Base-by-base conservation (phyloP, 1,140 invertebrate species). In the Trichonephila inaurata region DNA sequence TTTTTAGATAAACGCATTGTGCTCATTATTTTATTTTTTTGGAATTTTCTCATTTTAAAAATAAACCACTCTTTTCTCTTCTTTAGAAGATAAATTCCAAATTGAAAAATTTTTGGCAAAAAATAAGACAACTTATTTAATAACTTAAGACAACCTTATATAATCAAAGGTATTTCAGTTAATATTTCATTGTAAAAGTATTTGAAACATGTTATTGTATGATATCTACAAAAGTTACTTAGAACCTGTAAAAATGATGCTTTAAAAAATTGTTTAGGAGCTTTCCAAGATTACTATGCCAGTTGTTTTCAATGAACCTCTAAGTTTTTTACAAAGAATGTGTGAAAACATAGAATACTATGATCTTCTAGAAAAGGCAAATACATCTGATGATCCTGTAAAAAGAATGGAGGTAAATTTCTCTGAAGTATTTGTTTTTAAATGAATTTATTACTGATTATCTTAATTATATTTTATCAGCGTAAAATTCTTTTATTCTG, bases 251-350 rank as follows among this genome's bases (percentile, higher is more conserved):
- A 14, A 40, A 40, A 40, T 18, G 18, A 77, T 69, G 6, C 10
- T 51, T 7, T 10, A 51, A 51, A 51, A 10, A 51, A 51, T 87
- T 89, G 83, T 72, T 40, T 95, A 96, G 96, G 99, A 99, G 96
- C 96, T 99, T 86, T 99, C 98, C 95, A 99, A 99, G 96, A 99
- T 99, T 95, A 98, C 98, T 14, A 99, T 99, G 98, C 99, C 99
- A 58, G 98, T 99, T 66, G 97, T 98, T 85, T 99, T 99, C 96
- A 99, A 99, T 96, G 99, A 99, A 96, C 99, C 99, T 0, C 96
- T 99, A 62, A 98, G 98, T 95, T 99, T 99, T 96, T 97, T 99
- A 12, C 98, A 99, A 96, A 96, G 99, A 94, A 97, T 99, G 95
- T 97, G 98, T 21, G 99, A 99, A 96, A 98, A 99, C 95, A 97